A percentile compares a stretch with the other conserved stretches of the same genome.
Evolutionary conservation across 2,113 vertebrate genomes (phyloP).

Genomic region (Aythya baeri): DNA sequence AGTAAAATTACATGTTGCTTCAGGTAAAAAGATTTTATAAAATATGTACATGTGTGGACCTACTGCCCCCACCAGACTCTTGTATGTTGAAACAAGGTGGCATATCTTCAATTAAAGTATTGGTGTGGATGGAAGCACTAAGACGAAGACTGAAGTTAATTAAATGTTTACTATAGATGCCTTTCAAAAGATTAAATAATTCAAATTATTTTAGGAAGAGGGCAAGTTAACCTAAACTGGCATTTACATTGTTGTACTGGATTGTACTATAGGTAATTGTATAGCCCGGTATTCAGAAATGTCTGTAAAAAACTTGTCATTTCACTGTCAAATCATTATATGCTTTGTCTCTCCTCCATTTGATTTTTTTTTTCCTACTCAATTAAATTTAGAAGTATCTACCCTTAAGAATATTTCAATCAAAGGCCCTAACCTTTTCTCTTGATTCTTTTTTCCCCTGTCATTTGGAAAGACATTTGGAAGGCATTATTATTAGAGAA

Average conservation of each 20-base stretch:
- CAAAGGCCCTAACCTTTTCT: constrained; percentile 20
- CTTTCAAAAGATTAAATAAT: background rate
- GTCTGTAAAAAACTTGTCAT: background rate
- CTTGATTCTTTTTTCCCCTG: background rate
- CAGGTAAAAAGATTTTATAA: background rate
- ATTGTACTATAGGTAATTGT: background rate
- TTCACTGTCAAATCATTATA: background rate
- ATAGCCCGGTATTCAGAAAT: background rate
- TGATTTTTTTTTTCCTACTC: background rate
- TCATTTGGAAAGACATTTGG: constrained; percentile 13
- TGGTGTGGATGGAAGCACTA: background rate
- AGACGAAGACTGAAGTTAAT: background rate
- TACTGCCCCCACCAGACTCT: constrained; percentile 1
- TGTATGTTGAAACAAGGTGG: background rate
- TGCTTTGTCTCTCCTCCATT: background rate
- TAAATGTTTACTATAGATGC: background rate
- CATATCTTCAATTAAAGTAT: background rate
- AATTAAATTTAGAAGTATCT: constrained; percentile 24
- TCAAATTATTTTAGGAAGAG: background rate
- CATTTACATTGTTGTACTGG: background rate
- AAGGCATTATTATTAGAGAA: constrained; percentile 25
- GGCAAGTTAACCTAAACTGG: background rate
- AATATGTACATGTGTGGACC: background rate
- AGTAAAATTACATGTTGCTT: background rate
- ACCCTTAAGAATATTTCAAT: constrained; percentile 26